Evolutionary conservation across 2,113 vertebrate genomes (phyloP), one percentile per base, ranked within the genome.

Genomic region (Mormyrus iriodes): DNA sequence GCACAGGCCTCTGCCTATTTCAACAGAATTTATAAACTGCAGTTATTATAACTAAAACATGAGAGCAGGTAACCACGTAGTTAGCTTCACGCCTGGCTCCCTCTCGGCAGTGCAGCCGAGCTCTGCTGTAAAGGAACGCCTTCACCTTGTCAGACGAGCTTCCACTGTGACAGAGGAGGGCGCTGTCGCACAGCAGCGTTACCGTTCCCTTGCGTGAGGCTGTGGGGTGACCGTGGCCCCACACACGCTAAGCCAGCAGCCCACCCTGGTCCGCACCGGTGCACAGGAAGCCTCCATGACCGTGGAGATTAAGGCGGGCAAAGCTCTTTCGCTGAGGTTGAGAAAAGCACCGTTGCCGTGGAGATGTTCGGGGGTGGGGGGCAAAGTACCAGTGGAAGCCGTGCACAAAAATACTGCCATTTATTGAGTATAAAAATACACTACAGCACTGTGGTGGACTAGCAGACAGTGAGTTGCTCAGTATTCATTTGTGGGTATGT

Each of bases 391-490:
- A 85, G 83, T 3, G 9, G 46, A n/a, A 85, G 19, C 46, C 44
- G 1, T 51, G 44, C 17, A 5, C 83, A 85, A 49, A 76, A 83
- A 84, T 84, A 84, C 39, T 48, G 7, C 39, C 46, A 85, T 85
- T 85, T 51, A 85, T 85, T 49, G 44, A 85, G 24, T 24, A 85
- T 49, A 85, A 85, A 85, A 49, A 85, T 39, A 85, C 44, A 49
- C 13, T 46, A 49, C 83, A 84, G 82, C 24, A 49, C 48, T 76
- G 35, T 35, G 73, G 13, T 42, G 35, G 31, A 39, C 12, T 51
- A 51, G 51, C 44, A 49, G 24, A 85, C 83, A n/a, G 83, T 5
- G 46, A 85, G 39, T 85, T 85, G 19, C 79, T 83, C 39, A 12
- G 44, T 19, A 83, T 42, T 42, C 44, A 2, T 17, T 83, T 10